Evolutionary conservation across 2,797 vertebrate species (phyloP).

Genomic region (Rhynchotus rufescens): DNA sequence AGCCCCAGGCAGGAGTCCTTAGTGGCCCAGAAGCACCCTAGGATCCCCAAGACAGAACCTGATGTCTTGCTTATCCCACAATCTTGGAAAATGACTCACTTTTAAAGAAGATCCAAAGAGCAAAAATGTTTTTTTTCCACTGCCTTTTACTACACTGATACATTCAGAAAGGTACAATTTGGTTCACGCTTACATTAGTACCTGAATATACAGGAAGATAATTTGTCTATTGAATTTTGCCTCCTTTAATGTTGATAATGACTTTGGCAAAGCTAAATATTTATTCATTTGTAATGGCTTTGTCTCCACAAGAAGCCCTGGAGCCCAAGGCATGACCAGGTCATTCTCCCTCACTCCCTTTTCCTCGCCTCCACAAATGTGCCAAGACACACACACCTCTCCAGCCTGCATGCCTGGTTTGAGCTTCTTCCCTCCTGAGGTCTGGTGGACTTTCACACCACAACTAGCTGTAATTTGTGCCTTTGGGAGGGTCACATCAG

Average conservation of each 20-base stretch:
- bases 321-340: neutral
- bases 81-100: accelerated
- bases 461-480: neutral
- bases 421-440: neutral
- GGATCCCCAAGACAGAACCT: neutral
- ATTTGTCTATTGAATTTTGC: neutral
- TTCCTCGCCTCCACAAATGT: neutral
- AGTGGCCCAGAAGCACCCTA: neutral
- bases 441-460: neutral
- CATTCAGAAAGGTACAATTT: neutral
- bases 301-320: neutral
- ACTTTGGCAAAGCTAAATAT: neutral
- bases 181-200: neutral
- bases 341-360: neutral
- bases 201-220: neutral
- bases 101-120: neutral
- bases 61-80: neutral
- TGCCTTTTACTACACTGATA: neutral
- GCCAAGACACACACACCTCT: neutral
- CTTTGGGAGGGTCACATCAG: neutral
- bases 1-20: neutral
- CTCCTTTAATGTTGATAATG: neutral
- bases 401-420: accelerated
- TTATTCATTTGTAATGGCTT: neutral
- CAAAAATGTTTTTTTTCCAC: neutral